Evolutionary conservation across 2,888 invertebrate species (phyloP), one percentile per base, ranked within the genome.

Genomic region (Mayetiola destructor): DNA sequence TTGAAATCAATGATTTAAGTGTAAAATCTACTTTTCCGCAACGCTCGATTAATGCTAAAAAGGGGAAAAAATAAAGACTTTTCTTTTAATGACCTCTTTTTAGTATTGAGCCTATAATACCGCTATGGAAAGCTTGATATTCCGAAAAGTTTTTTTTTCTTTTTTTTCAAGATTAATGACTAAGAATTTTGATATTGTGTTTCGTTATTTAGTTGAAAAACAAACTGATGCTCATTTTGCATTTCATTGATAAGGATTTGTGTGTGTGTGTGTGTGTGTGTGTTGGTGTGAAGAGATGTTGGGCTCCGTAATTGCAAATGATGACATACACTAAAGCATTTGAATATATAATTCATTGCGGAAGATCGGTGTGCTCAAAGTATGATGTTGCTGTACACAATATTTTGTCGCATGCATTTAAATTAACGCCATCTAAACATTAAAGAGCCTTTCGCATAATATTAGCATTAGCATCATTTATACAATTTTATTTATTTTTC

Each of bases 361-460:
- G 27, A 48, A 48, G 20, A 10, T 16, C 23, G 27, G 48, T 27
- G 27, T 48, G 27, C 27, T 48, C 48, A 48, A 23, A 48, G 27
- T 27, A 48, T 48, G 23, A 27, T 48, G 16, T 27, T 48, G 48
- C 48, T 48, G n/a, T n/a, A n/a, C n/a, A n/a, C 48, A 40, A 40
- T n/a, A 23, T 40, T 48, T 23, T 27, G 48, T 48, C 27, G 48
- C 48, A 48, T 48, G 48, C 48, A 48, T 48, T 27, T 16, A 48
- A n/a, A n/a, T n/a, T n/a, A n/a, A n/a, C n/a, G n/a, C n/a, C n/a
- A n/a, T n/a, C n/a, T n/a, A 48, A 48, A 27, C 18, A 27, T 48
- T 27, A 27, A n/a, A 48, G 48, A 48, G 48, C 48, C 27, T 48
- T 48, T 48, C 27, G 48, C 23, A 48, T 48, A 48, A 48, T 48